Evolutionary conservation across 2,113 vertebrate species (phyloP).

Genomic region (Limanda limanda): DNA sequence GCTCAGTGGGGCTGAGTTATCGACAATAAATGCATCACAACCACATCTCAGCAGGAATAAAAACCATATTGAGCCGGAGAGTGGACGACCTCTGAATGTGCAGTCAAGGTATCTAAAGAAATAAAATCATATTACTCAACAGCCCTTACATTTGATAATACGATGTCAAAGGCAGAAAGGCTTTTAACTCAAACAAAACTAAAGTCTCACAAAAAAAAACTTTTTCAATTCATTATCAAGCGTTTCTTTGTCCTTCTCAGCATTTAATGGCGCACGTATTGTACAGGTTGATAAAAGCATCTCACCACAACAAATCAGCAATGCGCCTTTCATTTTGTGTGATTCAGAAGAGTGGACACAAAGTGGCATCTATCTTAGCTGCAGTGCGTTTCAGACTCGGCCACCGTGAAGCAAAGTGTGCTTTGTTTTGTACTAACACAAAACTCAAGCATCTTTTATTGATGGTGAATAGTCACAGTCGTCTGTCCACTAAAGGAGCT

Average conservation of each 20-base stretch:
- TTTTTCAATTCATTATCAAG: not conserved
- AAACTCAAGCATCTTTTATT: no score
- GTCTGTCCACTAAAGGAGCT: not conserved
- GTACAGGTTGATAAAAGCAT: not conserved
- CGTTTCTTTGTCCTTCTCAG: not conserved
- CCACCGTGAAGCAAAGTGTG: not conserved
- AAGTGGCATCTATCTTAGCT: no score
- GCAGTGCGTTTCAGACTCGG: not conserved
- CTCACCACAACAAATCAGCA: not conserved
- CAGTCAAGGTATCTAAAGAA: not conserved
- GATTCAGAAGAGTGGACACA: not conserved
- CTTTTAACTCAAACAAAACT: not conserved
- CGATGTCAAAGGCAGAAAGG: not conserved
- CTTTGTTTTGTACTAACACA: no score
- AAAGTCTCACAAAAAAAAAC: not conserved
- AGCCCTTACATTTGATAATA: conserved; percentile 2
- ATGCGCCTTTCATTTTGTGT: not conserved
- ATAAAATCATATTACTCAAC: not conserved
- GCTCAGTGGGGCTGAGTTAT: conserved; percentile 31
- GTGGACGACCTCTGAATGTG: not conserved
- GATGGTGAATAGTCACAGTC: no score
- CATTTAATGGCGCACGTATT: not conserved
- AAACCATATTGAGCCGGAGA: conserved; percentile 28
- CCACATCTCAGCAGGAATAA: conserved; percentile 25
- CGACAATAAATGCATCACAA: conserved; percentile 43